Conservation (phyloP, 2,797 vertebrate species). For the Diplodus puntazzo region DNA sequence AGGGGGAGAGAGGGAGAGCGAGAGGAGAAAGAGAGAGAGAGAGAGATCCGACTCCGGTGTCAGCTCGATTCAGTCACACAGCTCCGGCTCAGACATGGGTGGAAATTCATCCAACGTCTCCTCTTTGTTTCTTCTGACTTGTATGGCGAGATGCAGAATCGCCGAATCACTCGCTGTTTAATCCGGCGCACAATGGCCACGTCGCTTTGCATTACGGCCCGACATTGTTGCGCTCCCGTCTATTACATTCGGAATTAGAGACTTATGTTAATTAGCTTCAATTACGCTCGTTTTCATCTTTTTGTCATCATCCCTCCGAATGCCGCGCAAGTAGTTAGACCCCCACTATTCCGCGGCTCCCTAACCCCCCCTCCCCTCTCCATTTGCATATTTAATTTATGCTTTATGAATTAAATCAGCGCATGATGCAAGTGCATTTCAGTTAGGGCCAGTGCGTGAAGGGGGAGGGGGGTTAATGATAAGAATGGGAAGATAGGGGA, state of each 20-base stretch:
- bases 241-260: constrained; percentile 70
- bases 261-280: constrained; percentile 75
- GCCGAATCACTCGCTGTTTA: constrained; percentile 70
- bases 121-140: constrained; percentile 81
- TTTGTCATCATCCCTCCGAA: constrained; percentile 70
- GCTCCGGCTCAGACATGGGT: constrained; percentile 79
- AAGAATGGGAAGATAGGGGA: constrained; percentile 66
- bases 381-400: constrained; percentile 76
- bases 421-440: constrained; percentile 71
- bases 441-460: constrained; percentile 63
- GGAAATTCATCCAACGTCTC: constrained; percentile 79
- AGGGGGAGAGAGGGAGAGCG: constrained; percentile 5
- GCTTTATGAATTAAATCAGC: constrained; percentile 74
- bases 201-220: constrained; percentile 76
- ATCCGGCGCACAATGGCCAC: constrained; percentile 75
- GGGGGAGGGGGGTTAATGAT: constrained; percentile 71
- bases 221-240: constrained; percentile 63
- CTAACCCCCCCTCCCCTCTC: constrained; percentile 10
- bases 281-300: constrained; percentile 72
- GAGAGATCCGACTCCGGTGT: constrained; percentile 69
- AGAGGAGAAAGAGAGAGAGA: not conserved
- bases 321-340: constrained; percentile 50
- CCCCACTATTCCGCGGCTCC: constrained; percentile 42
- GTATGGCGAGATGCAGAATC: constrained; percentile 76
- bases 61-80: constrained; percentile 83